Base-by-base conservation (phyloP, 2,888 invertebrate genomes). In the Eucriotettix oculatus region DNA sequence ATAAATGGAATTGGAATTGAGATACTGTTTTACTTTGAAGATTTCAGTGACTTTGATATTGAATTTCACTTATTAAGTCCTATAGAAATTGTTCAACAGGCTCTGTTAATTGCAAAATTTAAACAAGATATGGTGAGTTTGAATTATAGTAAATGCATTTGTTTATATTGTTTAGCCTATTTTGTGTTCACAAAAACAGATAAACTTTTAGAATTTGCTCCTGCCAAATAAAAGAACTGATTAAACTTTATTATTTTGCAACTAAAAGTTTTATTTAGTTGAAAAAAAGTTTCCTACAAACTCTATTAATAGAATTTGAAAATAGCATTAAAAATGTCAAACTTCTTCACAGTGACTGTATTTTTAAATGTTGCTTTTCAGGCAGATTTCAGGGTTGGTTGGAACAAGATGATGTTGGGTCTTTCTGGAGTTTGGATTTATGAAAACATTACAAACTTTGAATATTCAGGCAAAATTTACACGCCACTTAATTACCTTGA, bases 351-450 rank as follows among this genome's bases (percentile, higher is more conserved):
- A 54, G 54, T 54, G 9, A 16, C 16, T 54, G 54, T 16, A 29
- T 1, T 16, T 16, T 16, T 29, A 17, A 29, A 10, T 54, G 11
- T 10, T 40, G 62, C n/a, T 63, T 61, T 67, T 16, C 71, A 84
- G 84, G 76, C 86, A 40, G 88, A 90, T 68, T 83, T 89, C 70
- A 77, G 87, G 60, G 78, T 86, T 29, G 85, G 85, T 17, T 89
- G 87, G 82, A 87, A 89, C 65, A 79, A 79, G 57, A 78, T 87
- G 68, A 81, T 84, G 57, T 78, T 85, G 42, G 90, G 90, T 10
- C 86, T 90, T 70, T 82, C 84, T 0, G 90, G 89, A 53, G 83
- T 86, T 53, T 89, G 88, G 85, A 83, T 82, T 68, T 86, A 81
- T 72, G 76, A 77, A 72, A 78, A 79, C 56, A 70, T 83, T 16